phyloP scores from a whole-genome alignment of 2,888 invertebrate genomes.

The Nasonia oneida region DNA sequence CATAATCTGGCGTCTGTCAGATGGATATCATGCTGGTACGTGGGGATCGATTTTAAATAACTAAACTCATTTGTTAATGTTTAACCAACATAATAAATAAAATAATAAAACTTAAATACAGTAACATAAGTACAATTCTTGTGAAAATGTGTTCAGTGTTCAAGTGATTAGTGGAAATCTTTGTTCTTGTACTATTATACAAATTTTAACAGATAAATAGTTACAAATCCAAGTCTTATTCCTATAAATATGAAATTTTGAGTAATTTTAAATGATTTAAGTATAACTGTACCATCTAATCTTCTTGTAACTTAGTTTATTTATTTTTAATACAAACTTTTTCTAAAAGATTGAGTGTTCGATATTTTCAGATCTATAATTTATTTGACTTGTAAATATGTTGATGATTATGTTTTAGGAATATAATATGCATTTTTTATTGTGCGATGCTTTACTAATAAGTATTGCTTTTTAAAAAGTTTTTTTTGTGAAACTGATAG shows the following conservation, averaged over 20 bases:
- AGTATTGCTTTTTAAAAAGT: too few species aligned
- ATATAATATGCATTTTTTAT: too few species aligned
- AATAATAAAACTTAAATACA: background rate
- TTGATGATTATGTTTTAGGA: too few species aligned
- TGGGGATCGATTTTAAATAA: conserved; percentile 55
- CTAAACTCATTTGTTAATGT: conserved; percentile 3
- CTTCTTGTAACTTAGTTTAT: background rate
- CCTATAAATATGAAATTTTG: too few species aligned
- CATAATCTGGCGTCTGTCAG: conserved; percentile 70
- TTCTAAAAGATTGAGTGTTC: too few species aligned
- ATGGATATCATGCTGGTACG: conserved; percentile 75
- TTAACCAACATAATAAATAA: background rate
- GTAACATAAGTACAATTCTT: background rate
- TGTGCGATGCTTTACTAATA: too few species aligned
- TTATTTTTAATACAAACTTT: background rate
- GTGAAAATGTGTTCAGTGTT: conserved; percentile 48
- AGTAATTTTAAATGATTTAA: background rate
- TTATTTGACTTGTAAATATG: too few species aligned
- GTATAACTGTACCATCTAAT: too few species aligned
- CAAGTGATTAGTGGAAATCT: background rate
- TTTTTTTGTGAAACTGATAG: too few species aligned
- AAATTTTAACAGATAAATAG: background rate
- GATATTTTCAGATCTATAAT: too few species aligned
- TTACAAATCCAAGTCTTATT: background rate
- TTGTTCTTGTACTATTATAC: too few species aligned